Evolutionary conservation across 2,888 invertebrate genomes (phyloP).

Genomic region (Dorcus parallelipipedus): DNA sequence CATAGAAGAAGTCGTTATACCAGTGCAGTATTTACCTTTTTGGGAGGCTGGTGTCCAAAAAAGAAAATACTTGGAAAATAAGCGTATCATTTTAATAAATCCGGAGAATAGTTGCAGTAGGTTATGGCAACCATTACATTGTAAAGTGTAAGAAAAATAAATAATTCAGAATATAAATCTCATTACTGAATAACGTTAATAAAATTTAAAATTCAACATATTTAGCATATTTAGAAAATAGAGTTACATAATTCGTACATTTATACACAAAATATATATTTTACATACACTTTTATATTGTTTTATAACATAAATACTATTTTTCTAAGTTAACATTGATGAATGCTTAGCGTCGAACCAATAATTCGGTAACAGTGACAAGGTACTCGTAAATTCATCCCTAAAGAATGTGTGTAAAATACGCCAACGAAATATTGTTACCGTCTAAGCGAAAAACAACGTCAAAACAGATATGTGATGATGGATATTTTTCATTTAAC

Average conservation of each 20-base stretch:
- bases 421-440: background rate
- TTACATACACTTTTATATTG: slow-evolving; percentile 12
- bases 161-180: too few species aligned
- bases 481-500: slow-evolving; percentile 7
- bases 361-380: background rate
- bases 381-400: background rate
- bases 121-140: too few species aligned
- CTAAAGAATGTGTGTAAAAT: background rate
- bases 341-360: background rate
- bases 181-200: background rate
- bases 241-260: slow-evolving; percentile 13
- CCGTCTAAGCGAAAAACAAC: background rate
- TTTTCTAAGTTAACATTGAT: slow-evolving; percentile 13
- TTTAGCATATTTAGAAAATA: background rate
- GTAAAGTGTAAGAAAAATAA: too few species aligned
- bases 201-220: background rate
- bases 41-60: slow-evolving; percentile 46
- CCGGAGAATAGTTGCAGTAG: too few species aligned
- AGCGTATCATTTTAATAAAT: background rate
- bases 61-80: background rate
- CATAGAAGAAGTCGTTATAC: too few species aligned
- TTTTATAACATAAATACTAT: slow-evolving; percentile 12
- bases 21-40: slow-evolving; percentile 31
- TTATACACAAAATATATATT: slow-evolving; percentile 16
- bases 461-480: slow-evolving; percentile 10